These are phyloP conservation scores for Tribolium castaneum DNA, from an alignment of 1,140 invertebrate species.

Conservation along the genomic window DNA sequence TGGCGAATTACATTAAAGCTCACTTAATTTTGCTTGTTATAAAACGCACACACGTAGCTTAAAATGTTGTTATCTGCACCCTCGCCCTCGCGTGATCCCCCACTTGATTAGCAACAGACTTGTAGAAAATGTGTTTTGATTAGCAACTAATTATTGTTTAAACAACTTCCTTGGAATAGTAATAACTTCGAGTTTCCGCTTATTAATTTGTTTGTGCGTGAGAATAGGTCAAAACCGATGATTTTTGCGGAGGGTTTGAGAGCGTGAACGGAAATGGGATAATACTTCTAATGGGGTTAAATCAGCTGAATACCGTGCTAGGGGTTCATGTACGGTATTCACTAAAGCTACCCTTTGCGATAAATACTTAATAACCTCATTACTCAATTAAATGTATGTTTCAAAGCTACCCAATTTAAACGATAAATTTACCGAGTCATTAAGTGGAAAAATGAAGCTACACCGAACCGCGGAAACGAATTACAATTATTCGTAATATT, in stretches of 20 bases:
- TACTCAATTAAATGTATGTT: slow-evolving; percentile 35
- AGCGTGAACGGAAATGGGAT: slow-evolving; percentile 39
- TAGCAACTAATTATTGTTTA: slow-evolving; percentile 27
- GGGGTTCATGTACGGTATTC: slow-evolving; percentile 44
- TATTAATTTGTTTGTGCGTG: background rate
- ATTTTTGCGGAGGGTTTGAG: slow-evolving; percentile 21
- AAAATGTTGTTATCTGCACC: slow-evolving; percentile 34
- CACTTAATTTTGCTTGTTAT: slow-evolving; percentile 43
- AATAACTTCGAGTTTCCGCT: background rate
- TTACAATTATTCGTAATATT: background rate
- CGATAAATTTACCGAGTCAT: slow-evolving; percentile 3
- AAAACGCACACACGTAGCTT: slow-evolving; percentile 38
- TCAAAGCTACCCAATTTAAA: background rate
- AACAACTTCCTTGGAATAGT: background rate
- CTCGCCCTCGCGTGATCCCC: slow-evolving; percentile 32
- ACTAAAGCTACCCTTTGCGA: slow-evolving; percentile 37
- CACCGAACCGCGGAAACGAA: background rate
- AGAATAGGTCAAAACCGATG: background rate
- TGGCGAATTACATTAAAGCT: background rate
- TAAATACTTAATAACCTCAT: slow-evolving; percentile 43
- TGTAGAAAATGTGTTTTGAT: slow-evolving; percentile 33
- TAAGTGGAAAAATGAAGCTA: background rate
- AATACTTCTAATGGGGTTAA: slow-evolving; percentile 42
- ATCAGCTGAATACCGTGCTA: slow-evolving; percentile 46
- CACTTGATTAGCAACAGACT: slow-evolving; percentile 32